Evolutionary conservation across 2,113 vertebrate species (phyloP).

Genomic region (Ictalurus punctatus): DNA sequence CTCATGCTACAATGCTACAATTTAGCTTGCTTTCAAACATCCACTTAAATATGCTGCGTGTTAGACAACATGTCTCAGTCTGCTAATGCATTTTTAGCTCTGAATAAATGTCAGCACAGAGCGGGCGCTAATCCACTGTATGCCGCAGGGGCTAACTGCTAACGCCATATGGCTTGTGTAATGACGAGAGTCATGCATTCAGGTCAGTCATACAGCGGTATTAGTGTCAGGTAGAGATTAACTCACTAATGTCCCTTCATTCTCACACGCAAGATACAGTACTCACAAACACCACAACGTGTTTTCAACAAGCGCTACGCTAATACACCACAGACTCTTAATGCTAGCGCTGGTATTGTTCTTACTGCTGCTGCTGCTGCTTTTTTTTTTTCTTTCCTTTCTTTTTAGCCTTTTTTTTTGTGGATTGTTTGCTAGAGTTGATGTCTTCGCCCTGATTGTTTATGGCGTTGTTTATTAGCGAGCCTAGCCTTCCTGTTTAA

Average conservation of each 20-base stretch:
- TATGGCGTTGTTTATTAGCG: conserved; percentile 52
- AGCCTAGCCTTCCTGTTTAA: conserved; percentile 62
- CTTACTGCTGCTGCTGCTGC: neutral
- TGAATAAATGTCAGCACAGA: conserved; percentile 74
- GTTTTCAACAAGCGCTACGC: conserved; percentile 16
- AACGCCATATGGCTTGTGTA: conserved; percentile 75
- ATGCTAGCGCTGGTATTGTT: neutral
- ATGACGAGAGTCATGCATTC: conserved; percentile 66
- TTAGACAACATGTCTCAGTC: conserved; percentile 54
- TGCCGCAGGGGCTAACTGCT: conserved; percentile 76
- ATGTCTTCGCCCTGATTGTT: conserved; percentile 47
- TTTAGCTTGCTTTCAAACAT: neutral
- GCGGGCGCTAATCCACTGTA: conserved; percentile 74
- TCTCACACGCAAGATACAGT: conserved; percentile 60
- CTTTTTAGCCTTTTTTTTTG: conserved; percentile 1
- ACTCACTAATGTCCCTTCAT: conserved; percentile 70
- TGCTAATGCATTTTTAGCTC: conserved; percentile 77
- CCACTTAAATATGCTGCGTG: neutral
- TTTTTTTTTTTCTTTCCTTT: conserved; percentile 8
- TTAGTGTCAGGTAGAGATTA: conserved; percentile 84
- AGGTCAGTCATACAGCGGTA: conserved; percentile 81
- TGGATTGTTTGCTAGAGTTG: conserved; percentile 37
- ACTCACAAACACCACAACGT: conserved; percentile 17
- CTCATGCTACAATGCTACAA: neutral
- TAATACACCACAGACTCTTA: neutral